Conservation (phyloP, 23 tunicate genomes). For the Aplidium turbinatum region DNA sequence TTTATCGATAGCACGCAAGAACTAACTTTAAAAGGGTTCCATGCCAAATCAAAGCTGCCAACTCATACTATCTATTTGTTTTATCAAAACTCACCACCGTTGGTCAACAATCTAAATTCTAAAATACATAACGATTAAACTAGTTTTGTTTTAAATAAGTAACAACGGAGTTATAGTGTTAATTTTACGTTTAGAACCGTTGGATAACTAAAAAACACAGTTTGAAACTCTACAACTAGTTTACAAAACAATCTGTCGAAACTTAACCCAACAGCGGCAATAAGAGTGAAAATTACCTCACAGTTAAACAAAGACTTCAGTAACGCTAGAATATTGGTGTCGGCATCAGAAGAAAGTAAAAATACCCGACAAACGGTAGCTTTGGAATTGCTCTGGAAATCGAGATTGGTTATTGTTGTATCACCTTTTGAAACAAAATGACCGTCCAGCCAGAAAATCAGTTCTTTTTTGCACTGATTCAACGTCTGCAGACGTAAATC, state of each 20-base stretch:
- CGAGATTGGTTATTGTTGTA: too few relatives aligned
- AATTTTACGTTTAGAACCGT: too few relatives aligned
- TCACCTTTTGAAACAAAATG: too few relatives aligned
- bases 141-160: neutral
- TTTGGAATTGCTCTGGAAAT: too few relatives aligned
- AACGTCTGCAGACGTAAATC: too few relatives aligned
- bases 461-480: slow-evolving; percentile 13
- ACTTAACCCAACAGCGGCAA: neutral
- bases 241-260: neutral
- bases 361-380: too few relatives aligned
- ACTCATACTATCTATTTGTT: neutral
- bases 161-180: too few relatives aligned
- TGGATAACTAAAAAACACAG: too few relatives aligned
- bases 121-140: neutral
- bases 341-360: neutral
- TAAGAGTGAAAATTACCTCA: slow-evolving; percentile 5
- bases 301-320: slow-evolving; percentile 24
- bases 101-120: neutral
- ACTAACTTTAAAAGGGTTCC: too few relatives aligned
- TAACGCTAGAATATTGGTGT: neutral
- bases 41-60: too few relatives aligned
- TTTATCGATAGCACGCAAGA: too few relatives aligned
- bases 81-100: neutral
- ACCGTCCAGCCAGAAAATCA: slow-evolving; percentile 24
- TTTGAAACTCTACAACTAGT: neutral